Evolutionary conservation across 1,140 invertebrate genomes (phyloP), one percentile per base, ranked within the genome.

Genomic region (Musca vetustissima): DNA sequence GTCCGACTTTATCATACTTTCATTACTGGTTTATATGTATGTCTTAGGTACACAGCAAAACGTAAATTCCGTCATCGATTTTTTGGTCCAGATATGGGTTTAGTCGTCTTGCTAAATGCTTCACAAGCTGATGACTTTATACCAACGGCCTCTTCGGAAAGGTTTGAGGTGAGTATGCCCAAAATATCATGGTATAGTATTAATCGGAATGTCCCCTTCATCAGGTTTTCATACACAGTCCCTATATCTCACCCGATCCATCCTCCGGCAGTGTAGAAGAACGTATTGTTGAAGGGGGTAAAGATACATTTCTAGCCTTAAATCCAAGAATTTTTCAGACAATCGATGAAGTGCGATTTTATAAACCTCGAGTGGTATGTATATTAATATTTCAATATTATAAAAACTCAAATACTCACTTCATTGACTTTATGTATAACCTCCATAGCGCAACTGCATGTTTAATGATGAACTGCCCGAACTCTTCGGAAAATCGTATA

Each of bases 381-480:
- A 8, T 9, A 28, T 53, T 53, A 7, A 0, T 4, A 21, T 43
- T 14, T 15, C 21, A 36, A 13, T 24, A 15, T 7, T 22, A 17
- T 7, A 28, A 9, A 4, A 32, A 32, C n/a, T 47, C n/a, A n/a
- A n/a, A n/a, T n/a, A n/a, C n/a, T n/a, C n/a, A 32, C 43, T 57
- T 49, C 17, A 36, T 53, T 48, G 17, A 14, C 59, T 36, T 66
- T 7, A 6, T 11, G 53, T n/a, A n/a, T n/a, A n/a, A n/a, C n/a
- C n/a, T n/a, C n/a, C n/a, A n/a, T n/a, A 81, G 79, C 77, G 79
- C n/a, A 78, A 81, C 53, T 81, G 79, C 49, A 72, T 73, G 11
- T 81, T 81, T 15, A 71, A 71, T 67, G 72, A 80, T 47, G 79
- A 81, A 83, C 84, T 77, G 83, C 85, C 28, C 74, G 82, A 72